Percentiles rank a stretch among this genome's conserved stretches.
These are phyloP conservation scores for Nothoprocta perdicaria DNA, from an alignment of 2,113 vertebrate species.

Conservation along the genomic window DNA sequence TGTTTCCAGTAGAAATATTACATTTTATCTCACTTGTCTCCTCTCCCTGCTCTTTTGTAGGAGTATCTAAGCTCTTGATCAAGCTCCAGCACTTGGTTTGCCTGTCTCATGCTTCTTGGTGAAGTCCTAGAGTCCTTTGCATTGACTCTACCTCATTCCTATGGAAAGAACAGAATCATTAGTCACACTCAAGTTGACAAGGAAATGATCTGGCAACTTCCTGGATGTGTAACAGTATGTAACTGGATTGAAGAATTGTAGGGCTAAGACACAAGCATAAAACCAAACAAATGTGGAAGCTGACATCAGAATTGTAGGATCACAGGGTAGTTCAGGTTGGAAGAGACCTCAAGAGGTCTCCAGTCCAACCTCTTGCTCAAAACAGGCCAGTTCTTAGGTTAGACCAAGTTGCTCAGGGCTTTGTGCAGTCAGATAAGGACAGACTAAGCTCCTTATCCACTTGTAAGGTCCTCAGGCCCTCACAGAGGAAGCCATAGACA, in stretches of 20 bases:
- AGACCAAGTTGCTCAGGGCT: neutral
- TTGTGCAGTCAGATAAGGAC: neutral
- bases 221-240: neutral
- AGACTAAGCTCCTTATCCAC: too few species aligned
- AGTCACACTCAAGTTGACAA: neutral
- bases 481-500: too few species aligned
- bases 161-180: neutral
- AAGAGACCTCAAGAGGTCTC: neutral
- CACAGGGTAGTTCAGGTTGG: fast-evolving
- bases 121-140: neutral
- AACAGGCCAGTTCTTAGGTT: neutral
- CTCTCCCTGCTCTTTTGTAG: neutral
- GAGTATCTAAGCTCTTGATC: neutral
- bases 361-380: neutral
- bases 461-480: too few species aligned
- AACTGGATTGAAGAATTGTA: neutral
- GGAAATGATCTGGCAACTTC: neutral
- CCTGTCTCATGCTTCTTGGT: fast-evolving
- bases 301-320: too few species aligned
- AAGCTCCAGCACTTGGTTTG: neutral
- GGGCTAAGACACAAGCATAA: neutral
- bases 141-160: neutral
- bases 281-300: fast-evolving
- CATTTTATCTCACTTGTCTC: neutral
- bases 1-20: neutral